A percentile compares a stretch with the other conserved stretches of the same genome.
These are phyloP conservation scores for Sussaba pulchella DNA, from an alignment of 2,888 invertebrate genomes.

Conservation along the genomic window DNA sequence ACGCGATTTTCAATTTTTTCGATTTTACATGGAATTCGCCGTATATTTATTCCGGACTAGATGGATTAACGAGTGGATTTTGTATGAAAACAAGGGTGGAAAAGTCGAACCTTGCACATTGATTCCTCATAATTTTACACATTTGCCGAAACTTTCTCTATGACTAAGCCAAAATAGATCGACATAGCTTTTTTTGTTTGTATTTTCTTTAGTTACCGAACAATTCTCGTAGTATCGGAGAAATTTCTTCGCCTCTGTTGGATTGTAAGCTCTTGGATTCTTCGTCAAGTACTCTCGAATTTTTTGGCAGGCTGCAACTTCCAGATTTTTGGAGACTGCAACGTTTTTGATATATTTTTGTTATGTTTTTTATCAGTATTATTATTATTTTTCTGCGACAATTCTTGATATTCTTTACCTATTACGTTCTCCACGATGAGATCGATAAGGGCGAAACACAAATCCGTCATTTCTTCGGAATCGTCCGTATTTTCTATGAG, in stretches of 20 bases:
- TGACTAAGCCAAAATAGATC: too few species aligned
- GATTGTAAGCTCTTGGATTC: conserved; percentile 72
- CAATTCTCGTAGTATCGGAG: conserved; percentile 72
- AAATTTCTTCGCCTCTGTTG: conserved; percentile 69
- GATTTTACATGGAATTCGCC: too few species aligned
- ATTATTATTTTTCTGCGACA: conserved; percentile 12
- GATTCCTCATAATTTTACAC: too few species aligned
- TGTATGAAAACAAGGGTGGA: too few species aligned
- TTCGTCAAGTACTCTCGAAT: conserved; percentile 73
- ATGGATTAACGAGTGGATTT: too few species aligned
- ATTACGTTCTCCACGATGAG: conserved; percentile 69
- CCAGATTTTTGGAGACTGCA: conserved; percentile 66
- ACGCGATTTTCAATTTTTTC: too few species aligned
- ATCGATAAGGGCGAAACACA: conserved; percentile 77
- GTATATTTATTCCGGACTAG: too few species aligned
- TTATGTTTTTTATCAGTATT: not conserved
- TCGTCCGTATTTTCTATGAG: conserved; percentile 67
- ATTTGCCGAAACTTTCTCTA: too few species aligned
- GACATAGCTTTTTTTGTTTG: too few species aligned
- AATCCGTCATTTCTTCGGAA: conserved; percentile 67
- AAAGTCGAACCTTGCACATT: too few species aligned
- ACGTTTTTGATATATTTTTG: conserved; percentile 7
- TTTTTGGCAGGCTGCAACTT: conserved; percentile 73
- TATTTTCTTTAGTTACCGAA: conserved; percentile 68
- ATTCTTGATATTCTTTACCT: conserved; percentile 66